phyloP scores from a whole-genome alignment of 2,113 vertebrate genomes.

The Sphyrna mokarran region DNA sequence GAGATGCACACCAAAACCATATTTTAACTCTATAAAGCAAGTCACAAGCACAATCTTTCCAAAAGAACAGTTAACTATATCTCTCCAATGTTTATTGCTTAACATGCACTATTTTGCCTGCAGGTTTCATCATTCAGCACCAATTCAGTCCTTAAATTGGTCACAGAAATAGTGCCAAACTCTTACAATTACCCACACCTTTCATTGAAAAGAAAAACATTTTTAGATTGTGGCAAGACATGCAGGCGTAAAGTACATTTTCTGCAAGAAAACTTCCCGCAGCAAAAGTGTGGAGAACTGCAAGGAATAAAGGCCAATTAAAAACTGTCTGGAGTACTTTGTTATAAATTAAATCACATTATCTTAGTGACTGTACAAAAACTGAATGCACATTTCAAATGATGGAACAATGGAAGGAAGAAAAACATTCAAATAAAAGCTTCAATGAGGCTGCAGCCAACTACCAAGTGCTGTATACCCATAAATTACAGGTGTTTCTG shows the following conservation, averaged over 20 bases:
- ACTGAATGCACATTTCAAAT: neutral
- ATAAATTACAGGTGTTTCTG: neutral
- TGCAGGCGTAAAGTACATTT: neutral
- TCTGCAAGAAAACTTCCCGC: neutral
- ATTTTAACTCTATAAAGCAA: neutral
- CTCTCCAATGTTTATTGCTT: neutral
- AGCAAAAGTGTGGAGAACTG: neutral
- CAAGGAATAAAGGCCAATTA: neutral
- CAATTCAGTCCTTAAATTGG: neutral
- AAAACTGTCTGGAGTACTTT: neutral
- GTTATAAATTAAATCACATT: neutral
- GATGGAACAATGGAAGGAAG: neutral
- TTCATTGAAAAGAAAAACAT: neutral
- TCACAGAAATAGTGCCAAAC: neutral
- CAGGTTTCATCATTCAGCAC: neutral
- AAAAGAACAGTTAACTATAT: neutral
- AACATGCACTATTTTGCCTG: neutral
- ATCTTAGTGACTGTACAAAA: neutral
- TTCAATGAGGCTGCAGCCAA: neutral
- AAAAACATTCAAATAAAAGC: neutral
- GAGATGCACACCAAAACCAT: neutral
- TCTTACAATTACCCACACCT: neutral
- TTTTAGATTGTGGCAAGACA: neutral
- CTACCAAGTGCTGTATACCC: neutral
- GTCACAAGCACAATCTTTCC: neutral